These are phyloP conservation scores for Salvelinus alpinus DNA, from an alignment of 2,113 vertebrate species.

Conservation along the genomic window DNA sequence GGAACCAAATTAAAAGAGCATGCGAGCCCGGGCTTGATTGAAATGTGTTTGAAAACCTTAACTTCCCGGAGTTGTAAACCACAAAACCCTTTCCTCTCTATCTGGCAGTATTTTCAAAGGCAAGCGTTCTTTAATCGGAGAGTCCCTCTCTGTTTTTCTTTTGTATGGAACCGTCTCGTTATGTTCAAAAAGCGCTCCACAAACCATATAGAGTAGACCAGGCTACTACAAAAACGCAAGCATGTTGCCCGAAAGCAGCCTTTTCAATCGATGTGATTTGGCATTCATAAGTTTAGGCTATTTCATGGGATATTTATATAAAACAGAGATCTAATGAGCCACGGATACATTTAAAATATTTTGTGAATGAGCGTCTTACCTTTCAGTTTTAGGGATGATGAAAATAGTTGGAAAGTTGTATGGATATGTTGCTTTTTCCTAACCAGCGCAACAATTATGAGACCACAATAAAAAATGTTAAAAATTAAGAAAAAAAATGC, in stretches of 20 bases:
- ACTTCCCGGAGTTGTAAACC: slow-evolving; percentile 71
- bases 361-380: slow-evolving; percentile 46
- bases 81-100: slow-evolving; percentile 55
- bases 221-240: background rate
- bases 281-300: background rate
- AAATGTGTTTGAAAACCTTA: slow-evolving; percentile 68
- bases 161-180: background rate
- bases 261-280: background rate
- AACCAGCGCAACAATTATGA: slow-evolving; percentile 11
- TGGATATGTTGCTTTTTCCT: slow-evolving; percentile 32
- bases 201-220: slow-evolving; percentile 14
- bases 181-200: slow-evolving; percentile 12
- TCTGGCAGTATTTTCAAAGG: slow-evolving; percentile 69
- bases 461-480: slow-evolving; percentile 26
- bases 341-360: background rate
- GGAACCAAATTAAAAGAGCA: slow-evolving; percentile 40
- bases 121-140: slow-evolving; percentile 38
- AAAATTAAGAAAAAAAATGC: slow-evolving; percentile 21
- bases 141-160: slow-evolving; percentile 55
- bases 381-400: slow-evolving; percentile 27
- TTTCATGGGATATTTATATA: background rate
- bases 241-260: background rate
- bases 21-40: slow-evolving; percentile 63
- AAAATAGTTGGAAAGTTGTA: slow-evolving; percentile 24
- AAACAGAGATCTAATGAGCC: background rate